A percentile compares a stretch with the other conserved stretches of the same genome.
phyloP scores from a whole-genome alignment of 2,113 vertebrate species.

The Stomatorhinus ivindoensis region DNA sequence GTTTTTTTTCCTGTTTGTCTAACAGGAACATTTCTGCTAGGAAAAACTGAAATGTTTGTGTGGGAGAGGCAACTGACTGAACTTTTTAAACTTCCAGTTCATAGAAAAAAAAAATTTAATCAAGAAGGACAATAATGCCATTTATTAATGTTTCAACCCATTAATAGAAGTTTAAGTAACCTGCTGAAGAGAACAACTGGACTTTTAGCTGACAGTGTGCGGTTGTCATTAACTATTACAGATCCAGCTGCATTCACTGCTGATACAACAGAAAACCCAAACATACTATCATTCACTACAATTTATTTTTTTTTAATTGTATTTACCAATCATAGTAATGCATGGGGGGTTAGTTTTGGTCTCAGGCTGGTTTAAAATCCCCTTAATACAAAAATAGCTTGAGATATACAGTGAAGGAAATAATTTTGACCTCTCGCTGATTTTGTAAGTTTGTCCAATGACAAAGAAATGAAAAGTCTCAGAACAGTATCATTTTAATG shows the following conservation, averaged over 20 bases:
- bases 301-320: too few species aligned
- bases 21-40: background rate
- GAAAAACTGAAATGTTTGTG: background rate
- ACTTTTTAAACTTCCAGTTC: background rate
- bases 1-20: background rate
- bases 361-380: background rate
- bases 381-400: background rate
- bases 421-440: too few species aligned
- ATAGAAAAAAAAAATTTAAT: background rate
- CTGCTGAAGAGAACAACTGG: background rate
- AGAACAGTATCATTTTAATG: too few species aligned
- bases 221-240: background rate
- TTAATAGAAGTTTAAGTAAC: background rate
- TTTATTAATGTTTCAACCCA: too few species aligned
- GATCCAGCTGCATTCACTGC: background rate
- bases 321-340: too few species aligned
- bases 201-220: background rate
- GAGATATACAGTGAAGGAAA: background rate
- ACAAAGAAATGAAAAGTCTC: too few species aligned
- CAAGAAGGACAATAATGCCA: background rate
- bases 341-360: background rate
- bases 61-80: background rate
- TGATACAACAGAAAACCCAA: background rate
- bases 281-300: background rate
- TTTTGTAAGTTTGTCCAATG: too few species aligned